A percentile compares a stretch with the other conserved stretches of the same genome.
Evolutionary conservation across 2,797 vertebrate genomes (phyloP).

Genomic region (Hephaestus fuliginosus): DNA sequence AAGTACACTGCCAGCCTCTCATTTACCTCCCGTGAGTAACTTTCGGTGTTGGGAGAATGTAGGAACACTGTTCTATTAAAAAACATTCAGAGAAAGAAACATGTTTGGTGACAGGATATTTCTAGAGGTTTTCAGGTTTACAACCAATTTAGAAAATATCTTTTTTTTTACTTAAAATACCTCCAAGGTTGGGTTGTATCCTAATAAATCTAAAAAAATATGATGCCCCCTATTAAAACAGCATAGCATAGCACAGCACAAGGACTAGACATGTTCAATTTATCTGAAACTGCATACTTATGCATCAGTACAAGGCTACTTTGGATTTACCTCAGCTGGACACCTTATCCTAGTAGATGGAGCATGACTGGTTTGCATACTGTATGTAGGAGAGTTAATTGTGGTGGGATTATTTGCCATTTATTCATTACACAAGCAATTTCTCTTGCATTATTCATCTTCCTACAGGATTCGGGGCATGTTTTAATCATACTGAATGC

Average conservation of each 20-base stretch:
- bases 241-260: conserved; percentile 13
- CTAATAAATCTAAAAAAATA: conserved; percentile 28
- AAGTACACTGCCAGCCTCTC: not conserved
- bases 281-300: conserved; percentile 34
- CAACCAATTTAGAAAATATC: conserved; percentile 19
- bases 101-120: conserved; percentile 20
- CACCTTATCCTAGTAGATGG: conserved; percentile 68
- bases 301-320: conserved; percentile 46
- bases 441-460: conserved; percentile 84
- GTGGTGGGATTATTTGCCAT: conserved; percentile 84
- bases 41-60: not conserved
- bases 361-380: conserved; percentile 75
- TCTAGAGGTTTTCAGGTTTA: not conserved
- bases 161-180: conserved; percentile 5
- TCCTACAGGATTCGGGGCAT: conserved; percentile 78
- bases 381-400: conserved; percentile 77
- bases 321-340: conserved; percentile 68
- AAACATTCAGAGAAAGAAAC: conserved; percentile 8
- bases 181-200: conserved; percentile 22
- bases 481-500: conserved; percentile 85
- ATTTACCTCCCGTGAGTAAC: conserved; percentile 21
- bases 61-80: not conserved
- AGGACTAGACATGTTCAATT: conserved; percentile 7
- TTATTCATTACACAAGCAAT: conserved; percentile 84
- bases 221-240: conserved; percentile 24